Evolutionary conservation across 2,113 vertebrate species (phyloP).

Genomic region (Tachuris rubrigastra): DNA sequence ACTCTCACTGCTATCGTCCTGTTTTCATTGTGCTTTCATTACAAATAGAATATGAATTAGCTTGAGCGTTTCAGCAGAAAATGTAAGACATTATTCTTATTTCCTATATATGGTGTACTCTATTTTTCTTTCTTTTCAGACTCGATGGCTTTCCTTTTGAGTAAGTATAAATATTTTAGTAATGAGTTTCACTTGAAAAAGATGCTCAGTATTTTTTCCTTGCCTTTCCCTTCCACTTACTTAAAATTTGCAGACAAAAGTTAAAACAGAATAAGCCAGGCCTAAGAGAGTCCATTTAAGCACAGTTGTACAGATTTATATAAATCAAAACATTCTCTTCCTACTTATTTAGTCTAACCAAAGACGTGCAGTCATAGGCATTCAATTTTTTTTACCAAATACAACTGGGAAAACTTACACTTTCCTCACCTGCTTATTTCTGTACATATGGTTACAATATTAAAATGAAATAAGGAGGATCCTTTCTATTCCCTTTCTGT

Average conservation of each 20-base stretch:
- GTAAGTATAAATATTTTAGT: conserved; percentile 79
- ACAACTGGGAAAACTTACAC: background rate
- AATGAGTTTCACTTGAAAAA: background rate
- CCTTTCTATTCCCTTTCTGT: background rate
- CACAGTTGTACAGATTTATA: background rate
- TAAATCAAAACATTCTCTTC: background rate
- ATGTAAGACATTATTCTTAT: background rate
- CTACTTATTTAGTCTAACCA: background rate
- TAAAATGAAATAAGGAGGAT: background rate
- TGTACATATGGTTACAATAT: background rate
- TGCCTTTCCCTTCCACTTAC: background rate
- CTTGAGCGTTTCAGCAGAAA: conserved; percentile 4
- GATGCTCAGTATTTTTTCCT: background rate
- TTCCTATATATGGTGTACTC: conserved; percentile 48
- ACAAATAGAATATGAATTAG: background rate
- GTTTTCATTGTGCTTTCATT: conserved; percentile 12
- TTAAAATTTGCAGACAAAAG: background rate
- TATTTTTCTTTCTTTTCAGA: conserved; percentile 80
- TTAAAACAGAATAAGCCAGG: background rate
- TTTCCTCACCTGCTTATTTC: background rate
- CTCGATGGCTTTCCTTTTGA: conserved; percentile 94
- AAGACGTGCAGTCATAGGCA: background rate
- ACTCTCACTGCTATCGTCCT: background rate
- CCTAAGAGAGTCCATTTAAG: background rate
- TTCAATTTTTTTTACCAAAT: background rate